phyloP scores from a whole-genome alignment of 2,888 invertebrate genomes.

The Gonocerus acuteangulatus region DNA sequence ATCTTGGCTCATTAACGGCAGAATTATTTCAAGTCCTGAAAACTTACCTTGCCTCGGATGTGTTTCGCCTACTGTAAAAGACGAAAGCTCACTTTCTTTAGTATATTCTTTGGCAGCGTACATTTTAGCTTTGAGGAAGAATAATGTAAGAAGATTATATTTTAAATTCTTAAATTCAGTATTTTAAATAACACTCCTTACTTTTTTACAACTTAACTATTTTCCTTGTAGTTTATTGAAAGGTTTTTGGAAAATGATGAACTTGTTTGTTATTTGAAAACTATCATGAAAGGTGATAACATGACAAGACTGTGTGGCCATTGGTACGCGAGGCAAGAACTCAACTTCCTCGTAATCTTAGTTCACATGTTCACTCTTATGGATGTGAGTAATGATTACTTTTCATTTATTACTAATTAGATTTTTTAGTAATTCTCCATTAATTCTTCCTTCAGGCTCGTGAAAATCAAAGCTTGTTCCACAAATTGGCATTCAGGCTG shows the following conservation, averaged over 20 bases:
- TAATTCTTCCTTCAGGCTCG: conserved; percentile 8
- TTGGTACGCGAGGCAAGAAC: conserved; percentile 38
- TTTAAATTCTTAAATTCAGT: background rate
- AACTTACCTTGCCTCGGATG: conserved; percentile 36
- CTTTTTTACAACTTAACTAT: background rate
- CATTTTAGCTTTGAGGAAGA: conserved; percentile 38
- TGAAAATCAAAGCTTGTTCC: conserved; percentile 27
- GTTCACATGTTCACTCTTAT: conserved; percentile 32
- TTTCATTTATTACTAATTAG: background rate
- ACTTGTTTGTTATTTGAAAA: conserved; percentile 31
- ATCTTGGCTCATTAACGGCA: conserved; percentile 34
- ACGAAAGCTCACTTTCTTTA: conserved; percentile 32
- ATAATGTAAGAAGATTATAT: conserved; percentile 37
- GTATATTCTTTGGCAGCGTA: conserved; percentile 38
- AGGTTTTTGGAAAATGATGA: conserved; percentile 30
- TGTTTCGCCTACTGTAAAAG: conserved; percentile 31
- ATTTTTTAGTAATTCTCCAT: too few species aligned
- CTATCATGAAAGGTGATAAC: conserved; percentile 25
- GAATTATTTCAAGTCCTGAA: conserved; percentile 32
- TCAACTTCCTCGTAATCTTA: conserved; percentile 32
- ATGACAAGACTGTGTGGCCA: conserved; percentile 31
- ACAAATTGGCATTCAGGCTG: conserved; percentile 31
- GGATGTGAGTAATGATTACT: conserved; percentile 31
- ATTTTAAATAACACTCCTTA: too few species aligned
- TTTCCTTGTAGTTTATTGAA: conserved; percentile 32